Conservation (phyloP, 2,888 invertebrate genomes). For the Lochmaea capreae region DNA sequence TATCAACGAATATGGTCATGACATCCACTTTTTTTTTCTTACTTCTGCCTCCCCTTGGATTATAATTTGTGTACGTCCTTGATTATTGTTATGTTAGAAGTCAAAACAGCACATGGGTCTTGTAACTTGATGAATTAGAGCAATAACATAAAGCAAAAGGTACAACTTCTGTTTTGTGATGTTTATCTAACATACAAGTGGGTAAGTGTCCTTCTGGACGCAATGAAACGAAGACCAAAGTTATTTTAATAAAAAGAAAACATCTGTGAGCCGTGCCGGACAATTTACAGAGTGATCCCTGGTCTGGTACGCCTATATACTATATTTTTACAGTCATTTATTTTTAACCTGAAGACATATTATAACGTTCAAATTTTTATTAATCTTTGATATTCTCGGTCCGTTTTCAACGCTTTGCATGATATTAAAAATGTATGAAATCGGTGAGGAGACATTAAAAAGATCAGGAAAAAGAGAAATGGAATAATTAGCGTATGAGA, state of each 20-base stretch:
- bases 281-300: not conserved
- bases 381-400: no score
- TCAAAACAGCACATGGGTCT: constrained; percentile 20
- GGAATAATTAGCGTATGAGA: no score
- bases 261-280: not conserved
- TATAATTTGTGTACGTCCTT: not conserved
- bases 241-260: constrained; percentile 9
- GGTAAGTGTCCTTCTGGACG: constrained; percentile 1
- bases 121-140: constrained; percentile 14
- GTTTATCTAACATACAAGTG: constrained; percentile 24
- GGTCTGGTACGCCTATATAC: not conserved
- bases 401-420: no score
- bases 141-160: constrained; percentile 3
- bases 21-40: not conserved
- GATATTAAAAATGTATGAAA: no score
- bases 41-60: not conserved
- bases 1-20: no score
- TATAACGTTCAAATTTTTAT: no score
- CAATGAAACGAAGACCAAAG: constrained; percentile 21
- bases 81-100: not conserved
- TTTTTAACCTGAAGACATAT: no score
- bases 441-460: no score
- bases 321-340: not conserved
- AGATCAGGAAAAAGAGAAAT: no score
- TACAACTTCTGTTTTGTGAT: constrained; percentile 1